A percentile compares a stretch with the other conserved stretches of the same genome.
Conservation (phyloP, 2,113 vertebrate species). For the Xenopus tropicalis region DNA sequence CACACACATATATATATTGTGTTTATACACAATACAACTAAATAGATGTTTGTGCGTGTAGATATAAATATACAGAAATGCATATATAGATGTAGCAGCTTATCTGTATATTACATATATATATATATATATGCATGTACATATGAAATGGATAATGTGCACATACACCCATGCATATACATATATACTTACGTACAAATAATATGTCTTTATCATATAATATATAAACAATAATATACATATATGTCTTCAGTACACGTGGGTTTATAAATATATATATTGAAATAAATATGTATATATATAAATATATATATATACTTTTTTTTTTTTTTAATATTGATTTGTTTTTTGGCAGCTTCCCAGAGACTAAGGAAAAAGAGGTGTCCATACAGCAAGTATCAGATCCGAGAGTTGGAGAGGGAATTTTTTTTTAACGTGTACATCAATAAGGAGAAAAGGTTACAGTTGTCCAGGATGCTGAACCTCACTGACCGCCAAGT, state of each 20-base stretch:
- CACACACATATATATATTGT: slow-evolving; percentile 12
- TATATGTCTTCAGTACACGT: slow-evolving; percentile 39
- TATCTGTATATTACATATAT: not conserved
- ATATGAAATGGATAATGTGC: slow-evolving; percentile 25
- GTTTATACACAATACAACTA: not conserved
- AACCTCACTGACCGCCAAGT: slow-evolving; percentile 97
- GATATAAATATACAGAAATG: not conserved
- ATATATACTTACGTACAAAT: slow-evolving; percentile 18
- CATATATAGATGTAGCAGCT: slow-evolving; percentile 34
- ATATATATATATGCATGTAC: slow-evolving; percentile 17
- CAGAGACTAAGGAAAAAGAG: slow-evolving; percentile 94
- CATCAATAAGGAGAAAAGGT: slow-evolving; percentile 99
- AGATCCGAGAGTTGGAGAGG: slow-evolving; percentile 98
- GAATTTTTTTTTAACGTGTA: slow-evolving; percentile 99
- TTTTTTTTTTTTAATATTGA: slow-evolving; percentile 47
- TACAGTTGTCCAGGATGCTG: slow-evolving; percentile 95
- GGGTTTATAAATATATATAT: not conserved
- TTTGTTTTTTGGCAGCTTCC: slow-evolving; percentile 65
- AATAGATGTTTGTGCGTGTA: too few relatives aligned
- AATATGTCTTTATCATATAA: not conserved
- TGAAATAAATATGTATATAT: not conserved
- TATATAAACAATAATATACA: slow-evolving; percentile 48
- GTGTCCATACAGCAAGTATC: slow-evolving; percentile 96
- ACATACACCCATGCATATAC: slow-evolving; percentile 44
- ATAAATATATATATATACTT: not conserved